Evolutionary conservation across 2,888 invertebrate species (phyloP), one percentile per base, ranked within the genome.

Genomic region (Caenorhabditis imperialis): DNA sequence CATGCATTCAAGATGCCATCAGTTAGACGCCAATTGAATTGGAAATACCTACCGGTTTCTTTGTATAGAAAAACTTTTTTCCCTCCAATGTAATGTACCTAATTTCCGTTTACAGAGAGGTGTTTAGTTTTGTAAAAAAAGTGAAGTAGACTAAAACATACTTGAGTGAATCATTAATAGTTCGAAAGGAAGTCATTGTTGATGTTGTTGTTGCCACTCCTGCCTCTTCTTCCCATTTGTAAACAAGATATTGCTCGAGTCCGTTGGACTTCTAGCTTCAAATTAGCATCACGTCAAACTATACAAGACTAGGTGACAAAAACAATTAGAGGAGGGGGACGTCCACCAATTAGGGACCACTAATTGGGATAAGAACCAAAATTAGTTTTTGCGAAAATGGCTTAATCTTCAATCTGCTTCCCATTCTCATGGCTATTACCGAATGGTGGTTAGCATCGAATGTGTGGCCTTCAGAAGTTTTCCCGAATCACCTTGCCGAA

Each of bases 231-330:
- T 16, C n/a, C n/a, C n/a, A n/a, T n/a, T n/a, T n/a, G 63, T 55
- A 48, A 40, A 33, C 54, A 54, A 18, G 44, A 30, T 25, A 27
- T 14, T 18, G 22, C 45, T 58, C n/a, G n/a, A n/a, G n/a, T n/a
- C n/a, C n/a, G n/a, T n/a, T n/a, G n/a, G 48, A 30, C 30, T 30
- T 48, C 45, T 23, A 22, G 44, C 47, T 45, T 65, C 50, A n/a
- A 50, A 57, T 57, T 57, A 55, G 33, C 65, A 57, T 65, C 55
- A 57, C 30, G 25, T 54, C 37, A 35, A 65, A 50, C 55, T 65
- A 57, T 47, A 55, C 48, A 57, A 65, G 63, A 48, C 55, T 40
- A 63, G 54, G 63, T 63, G 63, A 54, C 63, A 55, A 63, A 63
- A 63, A 54, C 54, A 55, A 65, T 65, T 65, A 57, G 57, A 63